Evolutionary conservation across 92 coral and sea anemone genomes (phyloP).

Genomic region (Muricea muricata): DNA sequence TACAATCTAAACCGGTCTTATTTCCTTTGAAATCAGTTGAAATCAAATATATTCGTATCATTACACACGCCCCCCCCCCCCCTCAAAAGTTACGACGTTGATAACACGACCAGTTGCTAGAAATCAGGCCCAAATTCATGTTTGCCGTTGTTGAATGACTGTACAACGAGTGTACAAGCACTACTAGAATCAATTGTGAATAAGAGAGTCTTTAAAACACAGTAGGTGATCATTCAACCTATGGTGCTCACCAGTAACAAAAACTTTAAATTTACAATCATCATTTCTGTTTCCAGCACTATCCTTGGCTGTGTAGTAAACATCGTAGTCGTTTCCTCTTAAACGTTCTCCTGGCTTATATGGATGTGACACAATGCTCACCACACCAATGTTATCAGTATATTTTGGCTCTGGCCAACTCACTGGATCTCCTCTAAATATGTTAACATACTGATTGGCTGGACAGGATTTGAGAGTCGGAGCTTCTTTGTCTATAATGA

Average conservation of each 20-base stretch:
- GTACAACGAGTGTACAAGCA: no score
- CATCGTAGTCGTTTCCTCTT: conserved; percentile 61
- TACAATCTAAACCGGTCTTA: no score
- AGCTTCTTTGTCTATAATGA: conserved; percentile 81
- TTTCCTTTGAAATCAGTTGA: no score
- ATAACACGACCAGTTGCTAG: no score
- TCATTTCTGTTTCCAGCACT: conserved; percentile 77
- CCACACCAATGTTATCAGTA: conserved; percentile 89
- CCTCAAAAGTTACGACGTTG: no score
- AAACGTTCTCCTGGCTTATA: conserved; percentile 76
- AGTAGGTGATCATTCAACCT: background rate
- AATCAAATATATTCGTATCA: no score
- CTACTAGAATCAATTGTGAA: no score
- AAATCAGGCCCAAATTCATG: no score
- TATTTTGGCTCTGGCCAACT: conserved; percentile 83
- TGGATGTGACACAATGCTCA: conserved; percentile 48
- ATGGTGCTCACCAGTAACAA: conserved; percentile 64
- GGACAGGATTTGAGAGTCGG: conserved; percentile 79
- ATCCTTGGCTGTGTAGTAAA: conserved; percentile 81
- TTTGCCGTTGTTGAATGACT: no score
- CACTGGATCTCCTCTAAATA: conserved; percentile 45
- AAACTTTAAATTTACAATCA: conserved; percentile 73
- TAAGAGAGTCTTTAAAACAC: no score
- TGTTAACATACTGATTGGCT: conserved; percentile 17
- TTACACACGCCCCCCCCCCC: no score